Evolutionary conservation across 1,140 invertebrate species (phyloP).

Genomic region (Drosophila kanapiae): DNA sequence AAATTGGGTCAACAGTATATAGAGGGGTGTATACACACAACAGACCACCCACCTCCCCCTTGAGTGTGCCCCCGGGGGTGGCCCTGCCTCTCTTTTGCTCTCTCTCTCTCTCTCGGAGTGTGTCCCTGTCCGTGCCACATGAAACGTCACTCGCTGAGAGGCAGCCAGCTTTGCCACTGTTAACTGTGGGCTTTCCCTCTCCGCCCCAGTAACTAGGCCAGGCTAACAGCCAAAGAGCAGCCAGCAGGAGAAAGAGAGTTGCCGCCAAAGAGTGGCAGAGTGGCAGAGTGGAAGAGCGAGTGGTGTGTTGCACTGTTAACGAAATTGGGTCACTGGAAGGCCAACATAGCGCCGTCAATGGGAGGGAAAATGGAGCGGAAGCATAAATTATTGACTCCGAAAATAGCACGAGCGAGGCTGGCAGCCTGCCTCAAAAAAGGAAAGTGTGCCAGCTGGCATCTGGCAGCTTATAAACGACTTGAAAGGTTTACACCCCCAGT

Average conservation of each 20-base stretch:
- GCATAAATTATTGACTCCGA: conserved; percentile 78
- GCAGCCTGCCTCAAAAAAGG: conserved; percentile 31
- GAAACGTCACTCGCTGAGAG: conserved; percentile 50
- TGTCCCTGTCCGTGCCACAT: conserved; percentile 54
- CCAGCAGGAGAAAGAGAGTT: conserved; percentile 13
- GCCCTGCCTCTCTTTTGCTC: neutral
- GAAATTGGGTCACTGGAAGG: conserved; percentile 73
- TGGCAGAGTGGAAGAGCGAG: conserved; percentile 37
- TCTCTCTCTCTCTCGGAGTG: conserved; percentile 4
- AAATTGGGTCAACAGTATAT: conserved; percentile 81
- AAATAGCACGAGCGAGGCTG: conserved; percentile 48
- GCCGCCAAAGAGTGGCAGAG: too few relatives aligned
- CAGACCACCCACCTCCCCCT: neutral
- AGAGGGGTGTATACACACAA: conserved; percentile 28
- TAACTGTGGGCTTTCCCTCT: conserved; percentile 34
- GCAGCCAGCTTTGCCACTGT: conserved; percentile 31
- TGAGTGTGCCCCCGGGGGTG: neutral
- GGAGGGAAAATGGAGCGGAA: conserved; percentile 37
- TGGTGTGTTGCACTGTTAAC: conserved; percentile 37
- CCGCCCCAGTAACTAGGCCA: conserved; percentile 66
- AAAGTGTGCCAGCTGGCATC: conserved; percentile 22
- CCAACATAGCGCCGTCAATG: conserved; percentile 29
- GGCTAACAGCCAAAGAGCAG: conserved; percentile 60
- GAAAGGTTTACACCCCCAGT: conserved; percentile 29
- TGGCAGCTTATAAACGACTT: conserved; percentile 26